Percentiles rank a stretch among this genome's conserved stretches.
These are phyloP conservation scores for Ascidia mentula DNA, from an alignment of 23 tunicate genomes.

Conservation along the genomic window DNA sequence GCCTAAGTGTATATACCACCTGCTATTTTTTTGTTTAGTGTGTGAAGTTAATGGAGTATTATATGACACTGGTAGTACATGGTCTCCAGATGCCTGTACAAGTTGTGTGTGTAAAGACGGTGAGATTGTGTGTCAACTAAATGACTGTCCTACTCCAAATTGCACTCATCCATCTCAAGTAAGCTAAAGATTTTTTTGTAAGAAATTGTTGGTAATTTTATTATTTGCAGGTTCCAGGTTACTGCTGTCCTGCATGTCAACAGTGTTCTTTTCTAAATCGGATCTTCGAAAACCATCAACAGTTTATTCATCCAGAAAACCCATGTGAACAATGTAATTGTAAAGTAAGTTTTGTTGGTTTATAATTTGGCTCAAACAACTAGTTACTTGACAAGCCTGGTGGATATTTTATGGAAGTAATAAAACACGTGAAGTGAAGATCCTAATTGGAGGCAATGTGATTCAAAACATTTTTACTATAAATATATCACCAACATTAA, in stretches of 20 bases:
- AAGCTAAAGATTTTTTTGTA: neutral
- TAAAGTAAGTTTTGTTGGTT: constrained; percentile 34
- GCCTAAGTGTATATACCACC: too few species aligned
- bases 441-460: too few species aligned
- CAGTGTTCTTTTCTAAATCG: constrained; percentile 36
- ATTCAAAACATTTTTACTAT: too few species aligned
- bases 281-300: constrained; percentile 30
- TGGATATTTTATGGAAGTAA: too few species aligned
- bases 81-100: constrained; percentile 63
- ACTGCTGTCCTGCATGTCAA: constrained; percentile 65
- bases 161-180: constrained; percentile 81
- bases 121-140: constrained; percentile 25
- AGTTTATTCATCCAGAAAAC: constrained; percentile 33
- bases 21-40: constrained; percentile 17
- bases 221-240: constrained; percentile 10
- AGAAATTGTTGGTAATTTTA: neutral
- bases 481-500: too few species aligned
- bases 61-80: constrained; percentile 53
- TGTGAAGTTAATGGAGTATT: constrained; percentile 37
- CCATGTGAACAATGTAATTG: constrained; percentile 55
- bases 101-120: constrained; percentile 54
- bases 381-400: too few species aligned
- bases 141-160: constrained; percentile 19
- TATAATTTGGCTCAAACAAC: too few species aligned
- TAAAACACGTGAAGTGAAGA: too few species aligned